These are phyloP conservation scores for Ursus arctos DNA, from an alignment of 2,113 vertebrate genomes.

Conservation along the genomic window DNA sequence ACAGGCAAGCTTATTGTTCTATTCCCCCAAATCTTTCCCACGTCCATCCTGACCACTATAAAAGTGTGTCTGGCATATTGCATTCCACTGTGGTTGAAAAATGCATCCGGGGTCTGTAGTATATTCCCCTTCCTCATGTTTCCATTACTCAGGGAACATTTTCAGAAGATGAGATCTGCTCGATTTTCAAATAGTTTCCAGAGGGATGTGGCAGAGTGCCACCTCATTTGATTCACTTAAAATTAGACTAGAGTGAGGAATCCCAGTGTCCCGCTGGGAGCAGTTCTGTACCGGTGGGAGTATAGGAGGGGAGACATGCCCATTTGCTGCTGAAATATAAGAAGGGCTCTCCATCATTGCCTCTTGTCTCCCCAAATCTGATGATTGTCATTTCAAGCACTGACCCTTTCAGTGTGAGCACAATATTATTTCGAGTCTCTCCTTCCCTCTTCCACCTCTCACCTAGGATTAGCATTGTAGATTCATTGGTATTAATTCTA, in stretches of 20 bases:
- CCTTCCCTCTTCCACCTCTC: background rate
- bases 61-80: constrained; percentile 61
- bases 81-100: constrained; percentile 83
- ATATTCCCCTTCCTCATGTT: constrained; percentile 81
- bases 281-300: background rate
- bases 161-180: constrained; percentile 82
- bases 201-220: constrained; percentile 77
- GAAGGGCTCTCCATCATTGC: background rate
- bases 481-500: constrained; percentile 24
- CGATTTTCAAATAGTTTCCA: constrained; percentile 83
- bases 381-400: constrained; percentile 1
- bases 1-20: constrained; percentile 60
- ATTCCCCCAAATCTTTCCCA: constrained; percentile 71
- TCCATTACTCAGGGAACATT: constrained; percentile 83
- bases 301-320: background rate
- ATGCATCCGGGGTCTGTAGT: constrained; percentile 76
- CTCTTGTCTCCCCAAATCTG: background rate
- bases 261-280: constrained; percentile 72
- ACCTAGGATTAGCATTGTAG: background rate
- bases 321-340: background rate
- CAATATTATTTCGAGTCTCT: background rate
- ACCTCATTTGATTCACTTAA: constrained; percentile 77
- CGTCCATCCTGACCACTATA: constrained; percentile 76
- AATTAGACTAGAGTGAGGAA: constrained; percentile 79
- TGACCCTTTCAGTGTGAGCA: constrained; percentile 8